Conservation (phyloP, 2,797 vertebrate species). For the Enteromius thamalakanensis region DNA sequence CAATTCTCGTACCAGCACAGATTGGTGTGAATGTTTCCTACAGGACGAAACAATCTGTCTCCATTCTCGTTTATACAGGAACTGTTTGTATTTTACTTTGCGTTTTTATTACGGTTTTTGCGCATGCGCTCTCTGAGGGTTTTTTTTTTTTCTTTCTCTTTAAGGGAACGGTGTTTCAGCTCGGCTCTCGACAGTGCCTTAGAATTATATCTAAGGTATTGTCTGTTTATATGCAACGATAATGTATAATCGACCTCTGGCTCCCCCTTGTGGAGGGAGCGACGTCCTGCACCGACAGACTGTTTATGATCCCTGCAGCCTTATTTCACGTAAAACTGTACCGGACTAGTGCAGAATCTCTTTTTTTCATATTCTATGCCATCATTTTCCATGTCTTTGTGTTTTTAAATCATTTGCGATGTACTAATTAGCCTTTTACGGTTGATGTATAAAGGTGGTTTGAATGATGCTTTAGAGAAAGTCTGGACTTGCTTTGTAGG, state of each 20-base stretch:
- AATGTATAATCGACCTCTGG: constrained; percentile 21
- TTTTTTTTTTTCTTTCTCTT: constrained; percentile 57
- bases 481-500: constrained; percentile 24
- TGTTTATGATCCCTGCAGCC: constrained; percentile 2
- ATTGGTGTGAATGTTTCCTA: constrained; percentile 75
- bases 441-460: constrained; percentile 37
- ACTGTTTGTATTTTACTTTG: constrained; percentile 73
- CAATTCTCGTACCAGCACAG: constrained; percentile 76
- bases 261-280: constrained; percentile 53
- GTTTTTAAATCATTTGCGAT: neutral
- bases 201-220: constrained; percentile 49
- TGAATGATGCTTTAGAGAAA: constrained; percentile 52
- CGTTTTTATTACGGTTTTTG: constrained; percentile 59
- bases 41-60: constrained; percentile 70
- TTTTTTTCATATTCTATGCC: constrained; percentile 12
- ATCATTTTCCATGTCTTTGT: neutral
- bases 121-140: constrained; percentile 47
- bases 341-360: neutral
- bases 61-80: constrained; percentile 78
- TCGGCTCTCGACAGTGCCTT: constrained; percentile 64
- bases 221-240: constrained; percentile 20
- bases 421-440: neutral
- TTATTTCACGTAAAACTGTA: constrained; percentile 6
- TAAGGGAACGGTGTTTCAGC: constrained; percentile 58
- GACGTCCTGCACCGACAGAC: neutral